phyloP scores from a whole-genome alignment of 2,888 invertebrate species.

The Microctonus hyperodae region DNA sequence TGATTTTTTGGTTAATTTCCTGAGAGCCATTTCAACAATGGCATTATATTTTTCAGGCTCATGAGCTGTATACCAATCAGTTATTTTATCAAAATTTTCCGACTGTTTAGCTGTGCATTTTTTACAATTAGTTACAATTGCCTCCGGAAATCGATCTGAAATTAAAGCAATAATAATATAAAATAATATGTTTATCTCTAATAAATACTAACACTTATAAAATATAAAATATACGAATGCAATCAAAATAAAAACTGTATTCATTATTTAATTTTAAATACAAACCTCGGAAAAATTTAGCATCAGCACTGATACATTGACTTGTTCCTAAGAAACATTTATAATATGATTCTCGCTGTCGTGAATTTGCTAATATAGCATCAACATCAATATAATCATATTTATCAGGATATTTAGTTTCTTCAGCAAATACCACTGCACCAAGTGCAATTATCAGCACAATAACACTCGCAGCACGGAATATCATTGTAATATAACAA shows the following conservation, averaged over 20 bases:
- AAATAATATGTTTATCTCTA: not conserved
- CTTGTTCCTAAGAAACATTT: constrained; percentile 45
- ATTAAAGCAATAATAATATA: constrained; percentile 3
- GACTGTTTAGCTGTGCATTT: constrained; percentile 41
- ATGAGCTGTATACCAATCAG: constrained; percentile 37
- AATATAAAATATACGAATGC: too few relatives aligned
- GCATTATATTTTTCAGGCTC: constrained; percentile 39
- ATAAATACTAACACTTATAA: not conserved
- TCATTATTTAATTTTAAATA: not conserved
- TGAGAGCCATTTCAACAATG: constrained; percentile 37
- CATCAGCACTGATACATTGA: constrained; percentile 42
- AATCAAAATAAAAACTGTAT: too few relatives aligned
- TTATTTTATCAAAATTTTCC: constrained; percentile 34
- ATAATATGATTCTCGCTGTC: constrained; percentile 46
- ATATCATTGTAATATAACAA: constrained; percentile 5
- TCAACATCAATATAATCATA: constrained; percentile 49
- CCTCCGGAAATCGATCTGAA: constrained; percentile 38
- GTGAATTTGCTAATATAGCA: constrained; percentile 42
- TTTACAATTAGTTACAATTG: constrained; percentile 38
- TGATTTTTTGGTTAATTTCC: constrained; percentile 32
- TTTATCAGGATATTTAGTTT: constrained; percentile 40
- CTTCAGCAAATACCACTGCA: constrained; percentile 3
- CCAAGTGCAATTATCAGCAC: not conserved
- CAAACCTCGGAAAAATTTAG: constrained; percentile 42
- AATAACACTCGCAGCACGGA: not conserved